A percentile compares a stretch with the other conserved stretches of the same genome.
Conservation (phyloP, 2,797 vertebrate species). For the Apogon hyalosoma region DNA sequence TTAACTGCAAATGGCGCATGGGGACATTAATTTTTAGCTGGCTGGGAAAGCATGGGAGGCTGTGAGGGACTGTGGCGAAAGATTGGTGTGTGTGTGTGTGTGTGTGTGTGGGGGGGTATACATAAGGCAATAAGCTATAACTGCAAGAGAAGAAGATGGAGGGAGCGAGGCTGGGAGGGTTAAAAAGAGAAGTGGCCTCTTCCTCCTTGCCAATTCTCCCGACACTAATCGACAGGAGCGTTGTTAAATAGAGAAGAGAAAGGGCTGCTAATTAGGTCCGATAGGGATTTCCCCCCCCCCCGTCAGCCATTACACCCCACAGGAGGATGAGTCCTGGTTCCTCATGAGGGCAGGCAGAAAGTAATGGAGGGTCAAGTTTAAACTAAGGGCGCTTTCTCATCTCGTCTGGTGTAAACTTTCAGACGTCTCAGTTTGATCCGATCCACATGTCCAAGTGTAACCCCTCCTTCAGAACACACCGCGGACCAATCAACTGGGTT, state of each 20-base stretch:
- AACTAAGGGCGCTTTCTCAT: slow-evolving; percentile 43
- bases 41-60: slow-evolving; percentile 76
- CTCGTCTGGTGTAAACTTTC: too few relatives aligned
- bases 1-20: slow-evolving; percentile 85
- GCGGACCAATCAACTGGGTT: too few relatives aligned
- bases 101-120: slow-evolving; percentile 30
- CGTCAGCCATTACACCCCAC: slow-evolving; percentile 22
- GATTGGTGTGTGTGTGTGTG: too few relatives aligned
- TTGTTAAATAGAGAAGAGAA: slow-evolving; percentile 79
- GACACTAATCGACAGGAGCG: slow-evolving; percentile 78
- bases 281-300: slow-evolving; percentile 64
- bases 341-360: slow-evolving; percentile 59
- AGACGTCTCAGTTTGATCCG: too few relatives aligned
- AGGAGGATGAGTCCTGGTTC: slow-evolving; percentile 59
- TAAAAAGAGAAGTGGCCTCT: slow-evolving; percentile 41
- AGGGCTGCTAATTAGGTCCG: slow-evolving; percentile 79
- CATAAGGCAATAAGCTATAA: slow-evolving; percentile 59
- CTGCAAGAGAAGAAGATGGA: slow-evolving; percentile 48
- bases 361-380: slow-evolving; percentile 65
- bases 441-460: too few relatives aligned
- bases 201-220: slow-evolving; percentile 47
- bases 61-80: slow-evolving; percentile 55
- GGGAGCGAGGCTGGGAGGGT: slow-evolving; percentile 26
- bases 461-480: too few relatives aligned
- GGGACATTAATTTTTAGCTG: slow-evolving; percentile 88